Evolutionary conservation across 2,113 vertebrate genomes (phyloP), one percentile per base, ranked within the genome.

Genomic region (Archilochus colubris): DNA sequence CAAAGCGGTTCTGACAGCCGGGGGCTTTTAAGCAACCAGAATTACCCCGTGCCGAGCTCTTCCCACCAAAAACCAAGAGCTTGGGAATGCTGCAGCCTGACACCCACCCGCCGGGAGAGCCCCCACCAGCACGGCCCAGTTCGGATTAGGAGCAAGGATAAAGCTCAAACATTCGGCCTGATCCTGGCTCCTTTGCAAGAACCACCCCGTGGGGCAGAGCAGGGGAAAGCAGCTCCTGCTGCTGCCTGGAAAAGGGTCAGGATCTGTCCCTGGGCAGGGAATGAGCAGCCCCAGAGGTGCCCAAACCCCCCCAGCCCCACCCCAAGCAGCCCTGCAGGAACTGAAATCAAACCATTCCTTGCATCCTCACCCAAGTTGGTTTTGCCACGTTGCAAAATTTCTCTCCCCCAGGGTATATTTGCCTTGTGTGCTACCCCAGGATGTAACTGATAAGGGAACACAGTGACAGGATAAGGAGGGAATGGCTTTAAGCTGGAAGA

Each of bases 1-100:
- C 94, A 97, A 97, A 97, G 82, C 61, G 7, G 63, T 96, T 96
- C 88, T 97, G 97, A 97, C 97, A 97, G 95, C 82, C 30, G 1
- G 90, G 90, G 79, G 96, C 97, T 97, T 97, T 97, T 97, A 97
- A 95, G 92, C 78, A 82, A 86, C 86, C 79, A 76, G 93, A 95
- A 94, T 94, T 91, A 93, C 93, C 84, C 46, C 43, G 81, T 51
- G 72, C 74, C 5, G 23, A 91, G 86, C 78, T 91, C 80, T 18
- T 78, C 24, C 58, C 90, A 93, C 85, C 68, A 25, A 50, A 82
- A 94, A 30, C 46, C 63, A 77, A 88, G 64, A 94, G 76, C 27
- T 1, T 20, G 58, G 31, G 84, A 95, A n/a, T 7, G 69, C 86
- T 66, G 91, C 23, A 3, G 91, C 89, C 62, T 12, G 1, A 75